Percentiles rank a stretch among this genome's conserved stretches.
Evolutionary conservation across 92 coral and sea anemone genomes (phyloP).

Genomic region (Chrysogorgia sp.): DNA sequence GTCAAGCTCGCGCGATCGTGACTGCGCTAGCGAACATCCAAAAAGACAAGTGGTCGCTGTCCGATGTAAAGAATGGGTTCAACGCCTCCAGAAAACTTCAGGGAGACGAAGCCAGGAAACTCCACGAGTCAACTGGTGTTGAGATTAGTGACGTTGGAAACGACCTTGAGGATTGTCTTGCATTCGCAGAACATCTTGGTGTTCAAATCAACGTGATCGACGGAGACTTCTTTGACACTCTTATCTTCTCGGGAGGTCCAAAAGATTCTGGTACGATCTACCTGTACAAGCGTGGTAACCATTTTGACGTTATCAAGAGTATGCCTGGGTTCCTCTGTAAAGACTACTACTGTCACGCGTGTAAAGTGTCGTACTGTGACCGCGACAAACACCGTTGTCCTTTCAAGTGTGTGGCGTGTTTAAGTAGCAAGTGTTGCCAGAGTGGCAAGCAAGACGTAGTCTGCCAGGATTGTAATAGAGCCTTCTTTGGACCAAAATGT

Average conservation of each 20-base stretch:
- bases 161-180: neutral
- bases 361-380: neutral
- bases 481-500: too few species aligned
- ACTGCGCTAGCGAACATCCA: neutral
- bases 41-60: too few species aligned
- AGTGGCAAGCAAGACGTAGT: too few species aligned
- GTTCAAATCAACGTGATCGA: neutral
- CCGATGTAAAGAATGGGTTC: neutral
- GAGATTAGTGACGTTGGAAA: neutral
- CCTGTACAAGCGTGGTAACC: too few species aligned
- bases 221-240: neutral
- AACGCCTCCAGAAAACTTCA: neutral
- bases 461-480: too few species aligned
- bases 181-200: too few species aligned
- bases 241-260: neutral
- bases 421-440: too few species aligned
- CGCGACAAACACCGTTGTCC: neutral
- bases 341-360: neutral
- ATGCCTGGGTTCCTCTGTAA: neutral
- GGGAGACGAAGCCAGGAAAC: neutral
- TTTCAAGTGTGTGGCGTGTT: too few species aligned
- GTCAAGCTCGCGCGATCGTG: neutral
- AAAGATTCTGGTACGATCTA: too few species aligned
- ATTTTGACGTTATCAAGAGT: too few species aligned
- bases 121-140: neutral